These are phyloP conservation scores for Coreoperca whiteheadi DNA, from an alignment of 2,113 vertebrate genomes.

Conservation along the genomic window DNA sequence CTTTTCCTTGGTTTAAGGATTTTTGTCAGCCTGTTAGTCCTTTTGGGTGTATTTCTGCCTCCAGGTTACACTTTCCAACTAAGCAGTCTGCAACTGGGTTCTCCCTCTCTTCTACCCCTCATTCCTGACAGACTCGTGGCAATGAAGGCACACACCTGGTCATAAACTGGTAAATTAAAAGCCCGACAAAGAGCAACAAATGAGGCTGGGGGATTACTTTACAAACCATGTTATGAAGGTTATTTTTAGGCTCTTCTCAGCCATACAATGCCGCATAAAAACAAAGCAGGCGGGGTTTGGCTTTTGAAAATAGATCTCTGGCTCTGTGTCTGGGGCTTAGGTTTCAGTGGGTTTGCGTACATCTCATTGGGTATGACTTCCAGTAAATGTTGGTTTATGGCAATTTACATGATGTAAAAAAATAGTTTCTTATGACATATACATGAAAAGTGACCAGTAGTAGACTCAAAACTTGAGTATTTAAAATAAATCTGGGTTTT, in stretches of 20 bases:
- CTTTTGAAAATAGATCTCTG: constrained; percentile 31
- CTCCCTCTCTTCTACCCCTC: no score
- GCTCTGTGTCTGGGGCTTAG: background rate
- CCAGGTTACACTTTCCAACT: no score
- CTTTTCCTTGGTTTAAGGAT: no score
- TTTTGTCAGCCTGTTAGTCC: no score
- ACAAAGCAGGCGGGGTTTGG: constrained; percentile 34
- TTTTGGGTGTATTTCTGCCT: no score
- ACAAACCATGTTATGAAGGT: constrained; percentile 53
- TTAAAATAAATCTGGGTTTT: background rate
- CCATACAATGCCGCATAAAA: constrained; percentile 46
- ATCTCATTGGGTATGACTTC: constrained; percentile 17
- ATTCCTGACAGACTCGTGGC: no score
- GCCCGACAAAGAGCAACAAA: constrained; percentile 54
- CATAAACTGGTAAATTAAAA: constrained; percentile 63
- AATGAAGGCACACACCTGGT: constrained; percentile 33
- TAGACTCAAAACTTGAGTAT: background rate
- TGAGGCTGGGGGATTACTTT: constrained; percentile 55
- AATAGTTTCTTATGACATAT: background rate
- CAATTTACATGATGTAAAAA: background rate
- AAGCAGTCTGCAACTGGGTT: no score
- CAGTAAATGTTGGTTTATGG: constrained; percentile 9
- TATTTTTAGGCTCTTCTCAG: constrained; percentile 67
- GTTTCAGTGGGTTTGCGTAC: constrained; percentile 13
- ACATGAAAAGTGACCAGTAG: background rate